Percentiles rank a stretch among this genome's conserved stretches.
phyloP scores from a whole-genome alignment of 2,888 invertebrate species.

The Lordiphosa andalusiaca region DNA sequence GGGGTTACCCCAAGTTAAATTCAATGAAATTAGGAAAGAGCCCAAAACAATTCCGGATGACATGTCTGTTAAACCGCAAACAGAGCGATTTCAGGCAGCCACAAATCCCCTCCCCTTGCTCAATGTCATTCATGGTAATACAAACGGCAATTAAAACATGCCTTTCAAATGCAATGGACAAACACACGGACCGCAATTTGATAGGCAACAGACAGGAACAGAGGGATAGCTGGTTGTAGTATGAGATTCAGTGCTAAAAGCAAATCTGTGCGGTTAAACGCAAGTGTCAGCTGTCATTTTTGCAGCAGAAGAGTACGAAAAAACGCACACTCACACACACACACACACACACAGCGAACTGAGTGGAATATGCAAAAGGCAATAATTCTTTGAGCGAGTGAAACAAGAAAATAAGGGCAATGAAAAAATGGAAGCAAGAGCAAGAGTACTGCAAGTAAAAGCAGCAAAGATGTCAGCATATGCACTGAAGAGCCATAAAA shows the following conservation, averaged over 20 bases:
- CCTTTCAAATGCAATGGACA: slow-evolving; percentile 53
- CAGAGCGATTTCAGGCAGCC: too few species aligned
- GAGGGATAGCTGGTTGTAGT: not conserved
- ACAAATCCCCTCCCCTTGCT: slow-evolving; percentile 1
- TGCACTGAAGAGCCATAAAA: slow-evolving; percentile 34
- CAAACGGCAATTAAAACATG: slow-evolving; percentile 72
- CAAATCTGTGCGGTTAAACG: slow-evolving; percentile 73
- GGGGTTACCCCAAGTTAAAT: too few species aligned
- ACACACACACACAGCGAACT: slow-evolving; percentile 9
- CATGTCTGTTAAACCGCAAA: too few species aligned
- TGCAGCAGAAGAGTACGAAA: slow-evolving; percentile 38
- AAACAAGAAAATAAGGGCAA: slow-evolving; percentile 62
- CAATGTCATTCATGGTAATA: slow-evolving; percentile 45
- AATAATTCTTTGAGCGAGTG: slow-evolving; percentile 69
- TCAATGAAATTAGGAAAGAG: too few species aligned
- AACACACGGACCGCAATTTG: slow-evolving; percentile 62
- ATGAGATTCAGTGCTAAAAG: slow-evolving; percentile 32
- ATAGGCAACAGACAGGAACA: slow-evolving; percentile 31
- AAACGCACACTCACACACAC: slow-evolving; percentile 15
- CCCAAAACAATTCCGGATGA: too few species aligned
- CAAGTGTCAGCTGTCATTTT: slow-evolving; percentile 75
- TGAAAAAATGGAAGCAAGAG: slow-evolving; percentile 41
- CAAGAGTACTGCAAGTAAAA: slow-evolving; percentile 23
- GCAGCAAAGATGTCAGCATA: slow-evolving; percentile 45
- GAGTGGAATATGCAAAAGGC: slow-evolving; percentile 52